Percentiles rank a stretch among this genome's conserved stretches.
Conservation (phyloP, 2,113 vertebrate species). For the Lasiurus cinereus region DNA sequence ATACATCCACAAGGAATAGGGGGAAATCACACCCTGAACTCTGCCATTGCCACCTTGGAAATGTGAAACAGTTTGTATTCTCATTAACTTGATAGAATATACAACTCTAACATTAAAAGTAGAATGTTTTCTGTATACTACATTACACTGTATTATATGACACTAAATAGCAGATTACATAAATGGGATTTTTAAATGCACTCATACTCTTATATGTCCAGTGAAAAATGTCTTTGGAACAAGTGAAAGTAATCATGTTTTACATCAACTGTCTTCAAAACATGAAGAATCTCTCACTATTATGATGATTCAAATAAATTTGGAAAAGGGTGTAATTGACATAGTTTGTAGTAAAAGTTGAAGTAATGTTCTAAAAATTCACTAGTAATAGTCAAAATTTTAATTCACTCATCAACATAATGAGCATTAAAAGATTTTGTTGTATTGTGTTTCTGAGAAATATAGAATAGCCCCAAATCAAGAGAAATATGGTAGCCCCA, state of each 20-base stretch:
- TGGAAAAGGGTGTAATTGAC: neutral
- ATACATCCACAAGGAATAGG: neutral
- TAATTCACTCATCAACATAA: neutral
- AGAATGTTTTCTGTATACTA: slow-evolving; percentile 52
- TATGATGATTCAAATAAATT: slow-evolving; percentile 27
- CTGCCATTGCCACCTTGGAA: neutral
- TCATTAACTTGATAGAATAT: slow-evolving; percentile 24
- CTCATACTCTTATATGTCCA: neutral
- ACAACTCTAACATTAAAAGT: slow-evolving; percentile 15
- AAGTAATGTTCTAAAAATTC: slow-evolving; percentile 36
- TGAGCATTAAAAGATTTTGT: neutral
- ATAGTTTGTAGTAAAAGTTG: neutral
- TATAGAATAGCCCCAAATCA: neutral
- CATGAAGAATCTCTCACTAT: neutral
- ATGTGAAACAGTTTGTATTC: neutral
- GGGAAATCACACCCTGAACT: neutral
- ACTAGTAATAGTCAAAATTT: slow-evolving; percentile 9
- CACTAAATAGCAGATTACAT: slow-evolving; percentile 31
- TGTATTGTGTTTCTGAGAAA: neutral
- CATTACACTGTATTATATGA: neutral
- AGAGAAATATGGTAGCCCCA: neutral
- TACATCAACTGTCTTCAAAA: neutral
- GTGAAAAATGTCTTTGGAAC: slow-evolving; percentile 43
- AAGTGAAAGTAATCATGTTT: neutral
- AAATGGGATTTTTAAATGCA: slow-evolving; percentile 25